Evolutionary conservation across 2,113 vertebrate genomes (phyloP).

Genomic region (Pachyramphus minor): DNA sequence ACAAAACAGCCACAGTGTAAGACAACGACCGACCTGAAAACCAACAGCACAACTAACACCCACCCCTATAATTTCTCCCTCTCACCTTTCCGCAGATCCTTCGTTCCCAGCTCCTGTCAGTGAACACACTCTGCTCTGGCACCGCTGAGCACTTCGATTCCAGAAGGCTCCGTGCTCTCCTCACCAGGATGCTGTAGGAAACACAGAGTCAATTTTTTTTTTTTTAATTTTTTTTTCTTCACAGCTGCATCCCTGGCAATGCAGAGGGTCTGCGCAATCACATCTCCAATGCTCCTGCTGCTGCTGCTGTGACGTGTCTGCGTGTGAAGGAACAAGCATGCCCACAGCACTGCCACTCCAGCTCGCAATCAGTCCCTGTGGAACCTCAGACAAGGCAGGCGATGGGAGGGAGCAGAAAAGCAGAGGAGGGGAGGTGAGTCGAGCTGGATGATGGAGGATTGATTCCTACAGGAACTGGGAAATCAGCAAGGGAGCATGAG

Average conservation of each 20-base stretch:
- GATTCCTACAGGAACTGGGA: not conserved
- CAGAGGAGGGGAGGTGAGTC: not conserved
- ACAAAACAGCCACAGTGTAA: not conserved
- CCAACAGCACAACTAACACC: not conserved
- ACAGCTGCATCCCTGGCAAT: conserved; percentile 73
- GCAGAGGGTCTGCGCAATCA: conserved; percentile 78
- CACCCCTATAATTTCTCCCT: not conserved
- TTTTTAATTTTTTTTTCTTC: not conserved
- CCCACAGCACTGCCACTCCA: conserved; percentile 45
- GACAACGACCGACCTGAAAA: not conserved
- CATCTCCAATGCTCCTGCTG: conserved; percentile 49
- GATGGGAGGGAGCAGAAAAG: conserved; percentile 2
- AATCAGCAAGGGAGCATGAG: not conserved
- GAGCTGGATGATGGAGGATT: not conserved
- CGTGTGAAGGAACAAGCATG: conserved; percentile 50
- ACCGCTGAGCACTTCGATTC: not conserved
- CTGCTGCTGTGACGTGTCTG: conserved; percentile 73
- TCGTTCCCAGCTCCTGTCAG: not conserved
- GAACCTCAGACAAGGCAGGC: conserved; percentile 22
- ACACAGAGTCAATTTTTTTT: not conserved
- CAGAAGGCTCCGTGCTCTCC: not conserved
- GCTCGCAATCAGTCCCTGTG: conserved; percentile 23
- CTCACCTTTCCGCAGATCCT: conserved; percentile 51
- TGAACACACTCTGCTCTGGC: not conserved
- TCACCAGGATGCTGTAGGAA: conserved; percentile 4